phyloP scores from a whole-genome alignment of 2,888 invertebrate species.

The Orgyia antiqua region DNA sequence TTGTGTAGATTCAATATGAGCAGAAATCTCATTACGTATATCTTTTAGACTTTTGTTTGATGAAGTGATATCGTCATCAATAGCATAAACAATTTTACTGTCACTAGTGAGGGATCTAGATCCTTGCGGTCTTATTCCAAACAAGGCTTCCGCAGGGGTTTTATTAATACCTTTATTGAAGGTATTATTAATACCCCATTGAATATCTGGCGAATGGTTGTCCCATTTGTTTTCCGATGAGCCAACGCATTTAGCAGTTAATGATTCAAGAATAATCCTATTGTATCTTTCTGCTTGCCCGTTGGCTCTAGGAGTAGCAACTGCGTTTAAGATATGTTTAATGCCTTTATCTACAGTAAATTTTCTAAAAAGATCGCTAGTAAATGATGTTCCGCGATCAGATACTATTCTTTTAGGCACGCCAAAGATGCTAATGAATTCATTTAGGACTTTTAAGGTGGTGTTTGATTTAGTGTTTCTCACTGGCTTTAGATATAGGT shows the following conservation, averaged over 20 bases:
- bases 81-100: neutral
- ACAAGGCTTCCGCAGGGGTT: neutral
- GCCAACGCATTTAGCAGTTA: neutral
- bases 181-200: neutral
- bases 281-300: slow-evolving; percentile 1
- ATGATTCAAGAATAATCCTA: neutral
- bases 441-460: neutral
- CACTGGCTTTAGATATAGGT: slow-evolving; percentile 1
- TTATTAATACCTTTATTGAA: neutral
- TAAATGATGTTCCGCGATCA: slow-evolving; percentile 7
- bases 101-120: neutral
- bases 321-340: slow-evolving; percentile 9
- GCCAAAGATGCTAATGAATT: slow-evolving; percentile 5
- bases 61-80: slow-evolving; percentile 1
- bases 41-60: neutral
- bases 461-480: slow-evolving; percentile 4
- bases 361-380: slow-evolving; percentile 3
- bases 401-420: slow-evolving; percentile 5
- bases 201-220: neutral
- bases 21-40: slow-evolving; percentile 1
- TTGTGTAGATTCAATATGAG: neutral
- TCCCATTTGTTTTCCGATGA: neutral
- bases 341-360: slow-evolving; percentile 4
- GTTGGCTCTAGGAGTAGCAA: slow-evolving; percentile 1
- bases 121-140: too few species aligned